These are phyloP conservation scores for Aphidius gifuensis DNA, from an alignment of 1,140 invertebrate species.

Conservation along the genomic window DNA sequence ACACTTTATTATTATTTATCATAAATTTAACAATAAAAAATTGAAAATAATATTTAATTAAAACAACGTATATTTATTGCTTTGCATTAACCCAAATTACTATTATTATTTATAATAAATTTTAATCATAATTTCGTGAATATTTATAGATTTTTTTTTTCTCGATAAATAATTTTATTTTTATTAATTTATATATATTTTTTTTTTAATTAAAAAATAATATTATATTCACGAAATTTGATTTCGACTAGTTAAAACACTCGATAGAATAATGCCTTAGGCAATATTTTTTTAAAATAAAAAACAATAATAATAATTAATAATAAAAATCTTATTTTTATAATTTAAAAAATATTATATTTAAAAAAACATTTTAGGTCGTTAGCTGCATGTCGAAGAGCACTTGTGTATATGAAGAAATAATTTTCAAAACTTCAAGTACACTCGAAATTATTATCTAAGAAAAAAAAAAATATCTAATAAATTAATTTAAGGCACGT, in stretches of 20 bases:
- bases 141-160: no score
- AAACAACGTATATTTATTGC: no score
- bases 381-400: slow-evolving; percentile 8
- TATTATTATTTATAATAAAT: no score
- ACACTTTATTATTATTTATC: no score
- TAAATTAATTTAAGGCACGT: slow-evolving; percentile 7
- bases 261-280: slow-evolving; percentile 3
- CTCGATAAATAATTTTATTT: no score
- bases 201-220: not conserved
- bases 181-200: no score
- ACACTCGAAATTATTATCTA: not conserved
- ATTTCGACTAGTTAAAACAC: slow-evolving; percentile 12
- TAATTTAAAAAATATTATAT: not conserved
- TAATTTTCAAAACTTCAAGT: slow-evolving; percentile 1
- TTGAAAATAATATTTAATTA: no score
- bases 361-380: not conserved
- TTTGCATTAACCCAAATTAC: no score
- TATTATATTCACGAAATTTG: not conserved
- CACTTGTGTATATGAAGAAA: not conserved
- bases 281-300: not conserved
- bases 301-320: not conserved
- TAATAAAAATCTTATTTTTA: not conserved
- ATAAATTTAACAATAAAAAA: no score
- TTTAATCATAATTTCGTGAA: no score
- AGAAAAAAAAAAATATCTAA: not conserved